Evolutionary conservation across 2,888 invertebrate species (phyloP).

Genomic region (Protonemura montana): DNA sequence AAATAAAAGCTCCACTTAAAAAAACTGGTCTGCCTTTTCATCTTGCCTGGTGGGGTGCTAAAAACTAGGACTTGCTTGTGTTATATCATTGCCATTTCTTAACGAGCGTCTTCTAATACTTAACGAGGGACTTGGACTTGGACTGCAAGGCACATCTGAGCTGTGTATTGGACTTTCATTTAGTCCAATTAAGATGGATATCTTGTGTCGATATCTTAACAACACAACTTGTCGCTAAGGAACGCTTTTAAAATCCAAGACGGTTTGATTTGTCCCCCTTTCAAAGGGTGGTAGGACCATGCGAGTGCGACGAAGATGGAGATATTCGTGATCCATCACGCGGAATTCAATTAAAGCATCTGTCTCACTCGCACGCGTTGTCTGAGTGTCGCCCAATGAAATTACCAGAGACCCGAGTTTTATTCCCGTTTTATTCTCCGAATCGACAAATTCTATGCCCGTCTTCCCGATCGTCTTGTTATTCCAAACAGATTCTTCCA

Average conservation of each 20-base stretch:
- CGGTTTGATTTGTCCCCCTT: constrained; percentile 28
- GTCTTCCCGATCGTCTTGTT: too few relatives aligned
- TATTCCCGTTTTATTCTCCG: too few relatives aligned
- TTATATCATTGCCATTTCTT: not conserved
- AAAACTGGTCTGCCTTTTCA: not conserved
- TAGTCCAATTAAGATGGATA: constrained; percentile 35
- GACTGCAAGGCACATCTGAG: constrained; percentile 18
- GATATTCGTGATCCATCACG: constrained; percentile 45
- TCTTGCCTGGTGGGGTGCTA: not conserved
- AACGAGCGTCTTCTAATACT: not conserved
- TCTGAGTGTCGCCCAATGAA: too few relatives aligned
- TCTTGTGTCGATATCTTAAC: constrained; percentile 2
- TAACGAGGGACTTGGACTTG: not conserved
- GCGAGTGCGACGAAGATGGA: constrained; percentile 21
- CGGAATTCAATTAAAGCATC: constrained; percentile 47
- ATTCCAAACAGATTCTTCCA: too few relatives aligned
- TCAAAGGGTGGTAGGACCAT: not conserved
- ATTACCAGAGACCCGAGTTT: too few relatives aligned
- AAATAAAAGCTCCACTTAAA: not conserved
- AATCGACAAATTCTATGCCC: too few relatives aligned
- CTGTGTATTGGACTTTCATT: not conserved
- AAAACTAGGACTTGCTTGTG: too few relatives aligned
- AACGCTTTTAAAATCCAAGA: constrained; percentile 35
- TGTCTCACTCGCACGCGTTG: not conserved
- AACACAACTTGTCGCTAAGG: constrained; percentile 32